Percentiles rank a stretch among this genome's conserved stretches.
Conservation (phyloP, 2,113 vertebrate genomes). For the Hylia prasina region DNA sequence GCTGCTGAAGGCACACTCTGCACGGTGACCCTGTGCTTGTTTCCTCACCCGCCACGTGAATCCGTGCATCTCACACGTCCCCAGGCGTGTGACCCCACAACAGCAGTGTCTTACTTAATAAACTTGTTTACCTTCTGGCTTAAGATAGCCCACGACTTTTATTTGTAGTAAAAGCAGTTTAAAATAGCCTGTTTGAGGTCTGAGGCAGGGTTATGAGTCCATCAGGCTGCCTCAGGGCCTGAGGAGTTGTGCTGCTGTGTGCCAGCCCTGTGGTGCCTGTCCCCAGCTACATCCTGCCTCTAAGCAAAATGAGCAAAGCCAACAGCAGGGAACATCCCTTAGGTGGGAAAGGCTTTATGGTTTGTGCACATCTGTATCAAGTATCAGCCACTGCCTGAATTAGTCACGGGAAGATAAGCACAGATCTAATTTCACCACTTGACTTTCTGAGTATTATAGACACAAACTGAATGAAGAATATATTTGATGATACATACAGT, state of each 20-base stretch:
- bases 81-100: background rate
- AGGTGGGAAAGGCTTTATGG: background rate
- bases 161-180: background rate
- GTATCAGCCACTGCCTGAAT: background rate
- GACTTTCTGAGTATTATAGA: background rate
- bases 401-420: background rate
- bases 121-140: background rate
- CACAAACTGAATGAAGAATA: background rate
- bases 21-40: rapidly evolving
- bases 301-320: background rate
- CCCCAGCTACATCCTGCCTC: background rate
- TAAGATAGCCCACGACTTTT: background rate
- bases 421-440: background rate
- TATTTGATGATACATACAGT: background rate
- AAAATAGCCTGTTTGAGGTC: background rate
- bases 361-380: background rate
- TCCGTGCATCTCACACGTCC: rapidly evolving
- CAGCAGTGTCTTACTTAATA: background rate
- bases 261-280: background rate
- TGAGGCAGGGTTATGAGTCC: background rate
- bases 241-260: background rate
- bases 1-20: background rate
- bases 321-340: background rate
- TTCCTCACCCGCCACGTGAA: background rate
- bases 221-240: background rate